Base-by-base conservation (phyloP, 1,140 invertebrate genomes). In the Patella vulgata region DNA sequence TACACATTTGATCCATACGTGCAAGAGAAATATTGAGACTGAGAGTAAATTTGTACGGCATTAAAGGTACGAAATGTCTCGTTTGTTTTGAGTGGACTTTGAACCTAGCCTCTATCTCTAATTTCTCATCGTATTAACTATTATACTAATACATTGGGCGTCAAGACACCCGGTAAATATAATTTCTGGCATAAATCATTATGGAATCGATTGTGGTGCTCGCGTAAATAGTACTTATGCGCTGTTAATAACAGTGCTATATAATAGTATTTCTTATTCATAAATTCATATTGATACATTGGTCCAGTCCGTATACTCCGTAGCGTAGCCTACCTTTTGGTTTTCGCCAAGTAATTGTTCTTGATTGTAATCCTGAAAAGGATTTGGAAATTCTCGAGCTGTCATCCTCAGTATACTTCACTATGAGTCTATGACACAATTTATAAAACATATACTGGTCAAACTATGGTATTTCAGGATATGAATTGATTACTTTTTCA, bases 341-440 rank as follows among this genome's bases (percentile, higher is more conserved):
- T 66, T 36, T 42, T 59, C 48, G 31, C 46, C 55, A 25, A 70
- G 53, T 5, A 67, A 25, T 52, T 53, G 59, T 43, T 70, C 64
- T 39, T 57, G 59, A 14, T 47, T 53, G 30, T 63, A 67, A 53
- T 70, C 68, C 27, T 54, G 47, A 42, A 63, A 63, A n/a, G 53
- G 25, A 51, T 70, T 70, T 58, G 42, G 21, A 50, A 63, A 63
- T 31, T 65, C 23, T 17, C 56, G 47, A 25, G 47, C n/a, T n/a
- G n/a, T n/a, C n/a, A n/a, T n/a, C n/a, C n/a, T n/a, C n/a, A n/a
- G n/a, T n/a, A n/a, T n/a, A n/a, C n/a, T n/a, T n/a, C n/a, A n/a
- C n/a, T n/a, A n/a, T n/a, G n/a, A n/a, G n/a, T n/a, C n/a, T n/a
- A n/a, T n/a, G n/a, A n/a, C n/a, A n/a, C n/a, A n/a, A n/a, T n/a